These are phyloP conservation scores for Brachypteracias leptosomus DNA, from an alignment of 2,113 vertebrate species.

Conservation along the genomic window DNA sequence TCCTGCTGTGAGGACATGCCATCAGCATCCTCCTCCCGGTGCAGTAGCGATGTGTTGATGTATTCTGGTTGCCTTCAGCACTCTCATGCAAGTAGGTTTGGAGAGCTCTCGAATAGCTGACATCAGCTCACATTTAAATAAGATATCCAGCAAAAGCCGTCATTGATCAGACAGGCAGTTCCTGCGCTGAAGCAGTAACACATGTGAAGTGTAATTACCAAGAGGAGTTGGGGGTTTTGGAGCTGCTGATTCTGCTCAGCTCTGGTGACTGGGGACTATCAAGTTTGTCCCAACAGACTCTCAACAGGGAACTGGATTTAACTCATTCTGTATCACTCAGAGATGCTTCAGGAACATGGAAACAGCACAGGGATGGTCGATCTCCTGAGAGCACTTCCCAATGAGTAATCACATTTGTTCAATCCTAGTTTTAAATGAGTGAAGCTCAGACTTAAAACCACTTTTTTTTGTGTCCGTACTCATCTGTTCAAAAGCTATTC, in stretches of 20 bases:
- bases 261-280: neutral
- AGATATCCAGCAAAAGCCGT: neutral
- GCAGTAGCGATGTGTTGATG: neutral
- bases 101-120: fast-evolving
- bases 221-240: neutral
- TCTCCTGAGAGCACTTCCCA: neutral
- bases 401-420: neutral
- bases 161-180: neutral
- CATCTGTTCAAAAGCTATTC: neutral
- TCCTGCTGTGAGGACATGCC: fast-evolving
- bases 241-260: neutral
- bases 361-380: neutral
- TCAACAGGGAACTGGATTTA: neutral
- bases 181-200: neutral
- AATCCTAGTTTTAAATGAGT: neutral
- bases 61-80: neutral
- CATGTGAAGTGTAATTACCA: neutral
- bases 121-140: neutral
- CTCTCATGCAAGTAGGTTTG: neutral
- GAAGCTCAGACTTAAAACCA: neutral
- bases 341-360: neutral
- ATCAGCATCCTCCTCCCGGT: neutral
- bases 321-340: neutral
- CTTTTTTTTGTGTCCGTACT: neutral
- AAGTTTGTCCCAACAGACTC: neutral